phyloP scores from a whole-genome alignment of 1,140 invertebrate species.

The Magallana angulata region DNA sequence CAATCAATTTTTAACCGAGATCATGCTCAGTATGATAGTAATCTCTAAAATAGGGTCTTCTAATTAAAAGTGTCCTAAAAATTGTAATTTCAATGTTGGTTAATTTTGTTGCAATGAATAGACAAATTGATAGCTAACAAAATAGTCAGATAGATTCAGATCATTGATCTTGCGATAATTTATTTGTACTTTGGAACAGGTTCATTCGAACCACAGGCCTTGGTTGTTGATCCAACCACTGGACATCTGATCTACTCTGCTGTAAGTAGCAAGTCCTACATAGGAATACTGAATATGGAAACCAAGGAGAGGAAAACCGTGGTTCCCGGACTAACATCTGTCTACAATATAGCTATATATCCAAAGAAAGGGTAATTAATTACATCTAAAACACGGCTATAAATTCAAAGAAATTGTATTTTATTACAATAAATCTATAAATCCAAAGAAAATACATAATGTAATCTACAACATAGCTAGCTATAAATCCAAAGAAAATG shows the following conservation, averaged over 20 bases:
- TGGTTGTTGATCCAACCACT: constrained; percentile 8
- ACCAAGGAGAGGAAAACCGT: constrained; percentile 11
- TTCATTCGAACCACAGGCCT: neutral
- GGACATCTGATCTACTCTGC: constrained; percentile 18
- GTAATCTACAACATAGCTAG: neutral
- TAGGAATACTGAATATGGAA: constrained; percentile 1
- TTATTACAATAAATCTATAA: too few species aligned
- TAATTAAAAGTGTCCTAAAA: neutral
- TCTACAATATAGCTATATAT: constrained; percentile 20
- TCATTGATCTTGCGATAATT: too few species aligned
- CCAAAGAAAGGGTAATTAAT: neutral
- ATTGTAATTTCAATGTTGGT: too few species aligned
- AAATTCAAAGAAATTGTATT: too few species aligned
- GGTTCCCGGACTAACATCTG: neutral
- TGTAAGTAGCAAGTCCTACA: constrained; percentile 11
- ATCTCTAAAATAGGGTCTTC: too few species aligned
- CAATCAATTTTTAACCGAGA: too few species aligned
- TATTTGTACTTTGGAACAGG: neutral
- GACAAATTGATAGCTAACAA: too few species aligned
- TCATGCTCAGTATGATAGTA: neutral
- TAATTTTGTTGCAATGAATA: too few species aligned
- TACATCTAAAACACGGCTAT: too few species aligned
- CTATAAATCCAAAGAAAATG: neutral
- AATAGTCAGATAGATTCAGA: too few species aligned
- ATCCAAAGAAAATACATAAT: neutral